Evolutionary conservation across 2,888 invertebrate genomes (phyloP).

Genomic region (Heliconius hortense): DNA sequence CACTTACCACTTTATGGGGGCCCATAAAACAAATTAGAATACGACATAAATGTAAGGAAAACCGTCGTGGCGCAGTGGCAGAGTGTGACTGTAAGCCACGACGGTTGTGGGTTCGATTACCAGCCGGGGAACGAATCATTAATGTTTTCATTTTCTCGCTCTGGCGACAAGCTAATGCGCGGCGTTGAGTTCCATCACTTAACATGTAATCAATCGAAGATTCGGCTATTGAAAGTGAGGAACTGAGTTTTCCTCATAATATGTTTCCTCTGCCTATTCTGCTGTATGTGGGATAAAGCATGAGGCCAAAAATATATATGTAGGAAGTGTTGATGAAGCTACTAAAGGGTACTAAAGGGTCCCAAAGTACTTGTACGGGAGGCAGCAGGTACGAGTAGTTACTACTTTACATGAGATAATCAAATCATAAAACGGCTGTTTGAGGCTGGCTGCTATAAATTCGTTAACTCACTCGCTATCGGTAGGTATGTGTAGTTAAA

Average conservation of each 20-base stretch:
- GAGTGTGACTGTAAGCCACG: not conserved
- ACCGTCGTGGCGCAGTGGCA: too few species aligned
- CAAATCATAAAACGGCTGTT: conserved; percentile 17
- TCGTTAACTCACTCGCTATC: conserved; percentile 8
- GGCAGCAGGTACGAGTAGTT: not conserved
- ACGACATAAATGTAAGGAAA: not conserved
- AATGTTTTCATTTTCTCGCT: not conserved
- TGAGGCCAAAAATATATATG: not conserved
- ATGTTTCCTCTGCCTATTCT: not conserved
- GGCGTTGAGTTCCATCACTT: not conserved
- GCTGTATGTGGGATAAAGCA: not conserved
- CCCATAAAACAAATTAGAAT: conserved; percentile 16
- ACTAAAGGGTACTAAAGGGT: not conserved
- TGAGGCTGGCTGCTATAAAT: conserved; percentile 10
- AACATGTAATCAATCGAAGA: not conserved
- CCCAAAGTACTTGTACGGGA: not conserved
- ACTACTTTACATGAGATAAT: conserved; percentile 14
- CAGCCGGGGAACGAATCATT: not conserved
- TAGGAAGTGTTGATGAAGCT: not conserved
- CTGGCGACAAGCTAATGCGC: not conserved
- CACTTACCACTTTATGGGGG: conserved; percentile 15
- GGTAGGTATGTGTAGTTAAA: not conserved
- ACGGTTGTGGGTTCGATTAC: not conserved
- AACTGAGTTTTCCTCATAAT: too few species aligned
- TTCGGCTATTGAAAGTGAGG: not conserved